A percentile compares a stretch with the other conserved stretches of the same genome.
phyloP scores from a whole-genome alignment of 2,797 vertebrate genomes.

The Lophura swinhoii region DNA sequence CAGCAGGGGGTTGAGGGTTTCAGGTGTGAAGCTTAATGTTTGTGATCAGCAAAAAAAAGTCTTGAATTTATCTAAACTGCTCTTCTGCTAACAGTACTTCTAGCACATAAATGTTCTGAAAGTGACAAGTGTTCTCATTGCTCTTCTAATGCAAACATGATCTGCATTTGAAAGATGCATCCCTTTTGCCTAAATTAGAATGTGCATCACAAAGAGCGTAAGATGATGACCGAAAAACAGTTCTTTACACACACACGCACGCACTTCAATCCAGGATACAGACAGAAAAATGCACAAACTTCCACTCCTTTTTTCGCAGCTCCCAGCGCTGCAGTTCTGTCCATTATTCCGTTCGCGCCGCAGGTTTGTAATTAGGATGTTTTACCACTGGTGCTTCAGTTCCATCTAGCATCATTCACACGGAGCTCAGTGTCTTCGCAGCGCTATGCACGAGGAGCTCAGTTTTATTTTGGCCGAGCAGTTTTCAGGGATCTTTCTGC shows the following conservation, averaged over 20 bases:
- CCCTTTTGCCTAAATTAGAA: conserved; percentile 84
- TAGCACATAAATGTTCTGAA: conserved; percentile 88
- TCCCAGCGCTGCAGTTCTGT: conserved; percentile 39
- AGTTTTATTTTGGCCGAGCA: conserved; percentile 57
- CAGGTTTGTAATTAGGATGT: conserved; percentile 63
- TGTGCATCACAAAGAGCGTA: conserved; percentile 83
- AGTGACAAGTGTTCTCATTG: conserved; percentile 87
- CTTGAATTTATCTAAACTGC: conserved; percentile 90
- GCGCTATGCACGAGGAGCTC: conserved; percentile 22
- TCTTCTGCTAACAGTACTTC: conserved; percentile 90
- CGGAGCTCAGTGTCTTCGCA: conserved; percentile 18
- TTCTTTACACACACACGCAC: conserved; percentile 45
- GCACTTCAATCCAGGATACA: conserved; percentile 28
- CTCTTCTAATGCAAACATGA: conserved; percentile 88
- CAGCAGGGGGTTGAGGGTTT: conserved; percentile 87
- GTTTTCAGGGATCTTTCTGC: conserved; percentile 58
- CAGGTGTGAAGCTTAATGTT: conserved; percentile 92
- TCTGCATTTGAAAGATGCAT: conserved; percentile 87
- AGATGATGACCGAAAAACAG: conserved; percentile 81
- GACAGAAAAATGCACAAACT: conserved; percentile 46
- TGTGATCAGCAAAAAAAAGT: conserved; percentile 88
- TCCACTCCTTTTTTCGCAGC: conserved; percentile 51
- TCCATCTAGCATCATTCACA: conserved; percentile 33
- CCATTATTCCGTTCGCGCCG: conserved; percentile 26
- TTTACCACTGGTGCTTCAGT: conserved; percentile 42